Base-by-base conservation (phyloP, 1,140 invertebrate genomes). In the Papilio helenus region DNA sequence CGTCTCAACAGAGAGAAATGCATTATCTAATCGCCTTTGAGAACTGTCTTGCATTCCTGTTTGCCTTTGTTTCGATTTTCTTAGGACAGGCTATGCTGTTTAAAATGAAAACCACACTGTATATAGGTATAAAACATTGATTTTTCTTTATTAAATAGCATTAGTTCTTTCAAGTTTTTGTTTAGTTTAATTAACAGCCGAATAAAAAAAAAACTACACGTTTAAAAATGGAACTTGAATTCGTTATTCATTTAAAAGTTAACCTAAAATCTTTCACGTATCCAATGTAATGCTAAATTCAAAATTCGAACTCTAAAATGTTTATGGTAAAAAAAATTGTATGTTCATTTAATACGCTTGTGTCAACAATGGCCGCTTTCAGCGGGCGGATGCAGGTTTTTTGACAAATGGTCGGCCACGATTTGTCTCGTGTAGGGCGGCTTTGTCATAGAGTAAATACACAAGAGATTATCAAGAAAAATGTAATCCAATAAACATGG, bases 401-500 rank as follows among this genome's bases (percentile, higher is more conserved):
- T 93, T 94, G 93, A 94, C 87, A 94, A 94, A 94, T 94, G 91
- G 89, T 90, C 90, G 91, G 87, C 89, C 86, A 84, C 91, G 91
- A 92, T 94, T 94, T 94, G 92, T 94, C 92, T 94, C 90, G 86
- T 83, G 88, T 87, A 88, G 91, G 92, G 91, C 89, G 90, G 87
- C 84, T 82, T 82, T 73, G 81, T 65, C 90, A 92, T 81, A 93
- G 93, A 92, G 73, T 88, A 89, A 72, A 76, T 72, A 34, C 18
- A 79, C 49, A 61, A 49, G 55, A 44, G 3, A 71, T 73, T 81
- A 20, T 49, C 1, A 80, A 23, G 16, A 39, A 42, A 61, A 65
- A 44, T 68, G 9, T 65, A 65, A 16, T 16, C 12, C 16, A 1
- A 8, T 61, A 23, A 55, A 55, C 16, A n/a, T 51, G 0, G n/a